phyloP scores from a whole-genome alignment of 64 coral and sea anemone species.

The Pocillopora damicornis region DNA sequence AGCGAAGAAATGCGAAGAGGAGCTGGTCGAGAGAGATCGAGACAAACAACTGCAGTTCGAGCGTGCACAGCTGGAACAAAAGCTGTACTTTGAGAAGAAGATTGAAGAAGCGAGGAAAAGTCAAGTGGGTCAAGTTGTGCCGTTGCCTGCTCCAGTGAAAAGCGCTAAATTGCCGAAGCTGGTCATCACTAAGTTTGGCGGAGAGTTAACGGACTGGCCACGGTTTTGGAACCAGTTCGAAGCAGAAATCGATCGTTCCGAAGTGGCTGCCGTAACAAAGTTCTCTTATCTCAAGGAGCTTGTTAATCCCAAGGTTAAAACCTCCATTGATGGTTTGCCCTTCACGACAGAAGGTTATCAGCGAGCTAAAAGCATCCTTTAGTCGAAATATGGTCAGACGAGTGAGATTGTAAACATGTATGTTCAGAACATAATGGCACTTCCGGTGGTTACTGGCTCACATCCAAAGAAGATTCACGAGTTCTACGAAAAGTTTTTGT shows the following conservation, averaged over 20 bases:
- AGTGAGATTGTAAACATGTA: neutral
- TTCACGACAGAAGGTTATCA: neutral
- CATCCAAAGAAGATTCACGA: neutral
- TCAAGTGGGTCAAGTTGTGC: neutral
- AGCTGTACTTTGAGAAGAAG: conserved; percentile 31
- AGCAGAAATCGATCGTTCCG: conserved; percentile 2
- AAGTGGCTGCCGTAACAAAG: conserved; percentile 13
- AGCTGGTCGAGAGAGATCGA: conserved; percentile 21
- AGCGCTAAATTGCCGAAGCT: conserved; percentile 21
- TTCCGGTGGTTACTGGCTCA: neutral
- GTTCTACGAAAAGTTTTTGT: neutral
- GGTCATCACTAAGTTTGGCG: conserved; percentile 10
- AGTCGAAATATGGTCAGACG: neutral
- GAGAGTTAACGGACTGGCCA: neutral
- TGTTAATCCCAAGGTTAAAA: conserved; percentile 13
- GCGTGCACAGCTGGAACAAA: conserved; percentile 24
- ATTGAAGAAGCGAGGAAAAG: conserved; percentile 20
- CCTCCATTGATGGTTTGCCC: conserved; percentile 6
- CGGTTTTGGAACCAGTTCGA: conserved; percentile 17
- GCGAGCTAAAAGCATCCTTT: neutral
- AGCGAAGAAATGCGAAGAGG: conserved; percentile 26
- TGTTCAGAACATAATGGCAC: neutral
- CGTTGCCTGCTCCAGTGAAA: neutral
- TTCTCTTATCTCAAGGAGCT: conserved; percentile 22
- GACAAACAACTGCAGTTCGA: conserved; percentile 40